Conservation (phyloP, 2,797 vertebrate genomes). For the Acomys russatus region DNA sequence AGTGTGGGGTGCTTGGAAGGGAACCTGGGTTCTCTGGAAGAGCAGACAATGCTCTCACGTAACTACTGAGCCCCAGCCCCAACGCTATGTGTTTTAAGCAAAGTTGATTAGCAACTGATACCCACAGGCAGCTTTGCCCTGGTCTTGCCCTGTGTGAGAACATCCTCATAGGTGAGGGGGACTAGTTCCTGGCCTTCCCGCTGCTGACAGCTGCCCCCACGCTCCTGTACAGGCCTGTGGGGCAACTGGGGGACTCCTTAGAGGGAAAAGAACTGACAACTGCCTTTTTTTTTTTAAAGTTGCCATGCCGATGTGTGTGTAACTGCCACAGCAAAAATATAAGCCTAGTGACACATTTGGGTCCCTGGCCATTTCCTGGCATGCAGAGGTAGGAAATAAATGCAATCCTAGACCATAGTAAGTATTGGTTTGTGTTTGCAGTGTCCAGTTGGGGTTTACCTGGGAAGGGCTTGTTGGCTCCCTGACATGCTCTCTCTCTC, state of each 20-base stretch:
- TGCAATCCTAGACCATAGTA: not conserved
- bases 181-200: accelerated
- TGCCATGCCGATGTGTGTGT: not conserved
- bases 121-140: not conserved
- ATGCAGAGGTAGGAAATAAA: not conserved
- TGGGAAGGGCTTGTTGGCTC: not conserved
- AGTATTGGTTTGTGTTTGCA: accelerated
- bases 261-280: not conserved
- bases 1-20: not conserved
- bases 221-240: not conserved
- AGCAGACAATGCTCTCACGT: not conserved
- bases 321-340: not conserved
- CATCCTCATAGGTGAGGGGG: not conserved
- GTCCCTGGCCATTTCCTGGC: not conserved
- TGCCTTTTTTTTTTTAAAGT: not conserved
- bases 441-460: not conserved
- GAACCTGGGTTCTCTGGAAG: not conserved
- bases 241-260: no score
- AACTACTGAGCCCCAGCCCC: not conserved
- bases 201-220: accelerated
- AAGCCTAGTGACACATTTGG: not conserved
- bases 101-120: not conserved
- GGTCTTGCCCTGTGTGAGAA: not conserved
- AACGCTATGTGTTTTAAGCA: not conserved
- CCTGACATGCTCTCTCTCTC: no score